Conservation (phyloP, 2,888 invertebrate genomes). For the Timema cristinae region DNA sequence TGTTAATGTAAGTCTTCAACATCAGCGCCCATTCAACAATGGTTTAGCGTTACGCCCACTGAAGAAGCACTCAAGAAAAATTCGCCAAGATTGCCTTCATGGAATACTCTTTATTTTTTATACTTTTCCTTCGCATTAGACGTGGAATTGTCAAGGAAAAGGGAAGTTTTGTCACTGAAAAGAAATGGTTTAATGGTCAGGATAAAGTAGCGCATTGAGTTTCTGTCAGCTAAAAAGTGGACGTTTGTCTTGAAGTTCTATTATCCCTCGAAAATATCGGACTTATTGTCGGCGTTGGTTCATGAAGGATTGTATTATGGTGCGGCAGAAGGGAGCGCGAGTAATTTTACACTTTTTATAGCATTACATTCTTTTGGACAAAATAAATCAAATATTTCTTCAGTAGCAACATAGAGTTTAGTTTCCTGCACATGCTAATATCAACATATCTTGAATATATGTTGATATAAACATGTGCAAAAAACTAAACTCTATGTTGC, state of each 20-base stretch:
- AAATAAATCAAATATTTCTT: too few species aligned
- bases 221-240: not conserved
- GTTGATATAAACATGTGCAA: too few species aligned
- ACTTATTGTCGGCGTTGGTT: too few species aligned
- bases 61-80: conserved; percentile 15
- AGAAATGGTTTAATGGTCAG: conserved; percentile 14
- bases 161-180: conserved; percentile 13
- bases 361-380: too few species aligned
- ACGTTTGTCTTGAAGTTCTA: not conserved
- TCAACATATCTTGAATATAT: too few species aligned
- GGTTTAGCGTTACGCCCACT: conserved; percentile 9
- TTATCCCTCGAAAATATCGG: not conserved
- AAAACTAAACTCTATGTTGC: too few species aligned
- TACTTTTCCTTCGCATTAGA: conserved; percentile 7
- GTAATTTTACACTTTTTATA: too few species aligned
- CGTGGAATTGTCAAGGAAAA: not conserved
- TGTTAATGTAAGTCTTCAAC: conserved; percentile 15
- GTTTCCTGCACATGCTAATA: too few species aligned
- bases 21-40: conserved; percentile 14
- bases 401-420: too few species aligned
- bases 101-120: not conserved
- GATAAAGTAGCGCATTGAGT: conserved; percentile 10
- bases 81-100: conserved; percentile 11
- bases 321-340: too few species aligned
- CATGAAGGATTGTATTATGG: too few species aligned